These are phyloP conservation scores for Nasonia longicornis DNA, from an alignment of 1,140 invertebrate genomes.

Conservation along the genomic window DNA sequence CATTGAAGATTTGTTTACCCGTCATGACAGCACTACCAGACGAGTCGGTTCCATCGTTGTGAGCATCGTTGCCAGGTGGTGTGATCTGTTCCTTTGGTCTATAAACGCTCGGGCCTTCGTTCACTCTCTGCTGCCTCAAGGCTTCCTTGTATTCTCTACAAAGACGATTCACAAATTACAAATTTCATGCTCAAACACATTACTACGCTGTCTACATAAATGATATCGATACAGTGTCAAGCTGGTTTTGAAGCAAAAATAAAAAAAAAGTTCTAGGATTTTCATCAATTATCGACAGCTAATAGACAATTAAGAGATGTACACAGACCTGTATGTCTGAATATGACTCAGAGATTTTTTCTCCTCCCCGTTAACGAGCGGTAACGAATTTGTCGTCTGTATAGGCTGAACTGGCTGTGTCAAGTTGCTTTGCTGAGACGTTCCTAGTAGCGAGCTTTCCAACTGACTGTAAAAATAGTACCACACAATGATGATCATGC, in stretches of 20 bases:
- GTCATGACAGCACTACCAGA: slow-evolving; percentile 43
- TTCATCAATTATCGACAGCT: not conserved
- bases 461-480: slow-evolving; percentile 60
- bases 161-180: slow-evolving; percentile 40
- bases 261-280: slow-evolving; percentile 19
- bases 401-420: slow-evolving; percentile 57
- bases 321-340: slow-evolving; percentile 84
- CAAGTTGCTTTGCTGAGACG: slow-evolving; percentile 52
- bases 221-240: slow-evolving; percentile 9
- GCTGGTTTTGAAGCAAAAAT: slow-evolving; percentile 14
- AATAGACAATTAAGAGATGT: slow-evolving; percentile 1
- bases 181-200: not conserved
- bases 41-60: slow-evolving; percentile 60
- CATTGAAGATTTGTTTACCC: slow-evolving; percentile 61
- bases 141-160: slow-evolving; percentile 89
- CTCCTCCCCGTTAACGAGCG: slow-evolving; percentile 74
- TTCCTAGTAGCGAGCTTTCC: slow-evolving; percentile 57
- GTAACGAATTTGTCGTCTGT: slow-evolving; percentile 61
- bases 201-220: not conserved
- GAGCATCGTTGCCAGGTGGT: slow-evolving; percentile 55
- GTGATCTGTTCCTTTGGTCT: slow-evolving; percentile 70
- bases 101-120: slow-evolving; percentile 80
- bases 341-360: slow-evolving; percentile 79
- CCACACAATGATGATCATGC: slow-evolving; percentile 52
- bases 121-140: slow-evolving; percentile 82